Evolutionary conservation across 2,888 invertebrate genomes (phyloP).

Genomic region (Erebia aethiops): DNA sequence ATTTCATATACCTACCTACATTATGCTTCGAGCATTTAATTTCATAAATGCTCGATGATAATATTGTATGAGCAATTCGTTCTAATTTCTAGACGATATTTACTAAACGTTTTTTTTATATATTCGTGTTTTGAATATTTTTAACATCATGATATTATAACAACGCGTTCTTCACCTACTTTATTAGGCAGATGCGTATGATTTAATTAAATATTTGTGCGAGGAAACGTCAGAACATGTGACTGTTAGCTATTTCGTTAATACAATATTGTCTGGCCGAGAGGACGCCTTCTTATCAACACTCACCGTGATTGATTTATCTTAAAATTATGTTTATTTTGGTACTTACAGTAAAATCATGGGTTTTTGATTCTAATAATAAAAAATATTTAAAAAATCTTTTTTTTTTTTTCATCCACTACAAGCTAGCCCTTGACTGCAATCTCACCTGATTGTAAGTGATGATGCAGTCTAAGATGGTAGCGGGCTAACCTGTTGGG

Average conservation of each 20-base stretch:
- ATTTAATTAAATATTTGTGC: conserved; percentile 55
- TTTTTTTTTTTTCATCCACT: no score
- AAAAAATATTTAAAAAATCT: background rate
- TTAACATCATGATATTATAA: conserved; percentile 1
- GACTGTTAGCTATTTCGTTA: conserved; percentile 58
- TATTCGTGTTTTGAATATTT: no score
- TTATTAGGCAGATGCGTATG: conserved; percentile 49
- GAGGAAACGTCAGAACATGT: conserved; percentile 64
- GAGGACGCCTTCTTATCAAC: conserved; percentile 59
- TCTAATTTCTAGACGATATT: no score
- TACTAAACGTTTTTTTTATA: background rate
- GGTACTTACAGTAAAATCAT: conserved; percentile 20
- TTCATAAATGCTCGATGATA: no score
- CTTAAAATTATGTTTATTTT: conserved; percentile 47
- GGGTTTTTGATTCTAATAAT: background rate
- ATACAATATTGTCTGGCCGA: conserved; percentile 50
- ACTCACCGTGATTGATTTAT: conserved; percentile 75
- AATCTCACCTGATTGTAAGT: no score
- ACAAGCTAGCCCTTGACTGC: no score
- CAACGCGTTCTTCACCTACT: conserved; percentile 51
- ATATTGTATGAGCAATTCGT: no score
- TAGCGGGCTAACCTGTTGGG: no score
- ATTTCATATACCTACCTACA: no score
- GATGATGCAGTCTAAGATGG: no score
- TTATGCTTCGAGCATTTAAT: no score